These are phyloP conservation scores for Thermophis baileyi DNA, from an alignment of 2,113 vertebrate genomes.

Conservation along the genomic window DNA sequence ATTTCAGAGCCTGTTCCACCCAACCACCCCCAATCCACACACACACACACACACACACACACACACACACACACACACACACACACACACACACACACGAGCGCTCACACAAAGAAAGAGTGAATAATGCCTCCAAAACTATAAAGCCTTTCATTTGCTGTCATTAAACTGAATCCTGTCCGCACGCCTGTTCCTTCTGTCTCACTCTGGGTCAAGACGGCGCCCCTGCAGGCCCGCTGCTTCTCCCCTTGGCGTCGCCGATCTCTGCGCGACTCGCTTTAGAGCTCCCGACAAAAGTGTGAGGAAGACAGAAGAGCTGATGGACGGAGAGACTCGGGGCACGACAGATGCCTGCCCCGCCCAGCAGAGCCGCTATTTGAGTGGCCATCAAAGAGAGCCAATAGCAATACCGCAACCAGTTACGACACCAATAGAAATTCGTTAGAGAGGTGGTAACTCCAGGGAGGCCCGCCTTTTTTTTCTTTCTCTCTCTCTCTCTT, in stretches of 20 bases:
- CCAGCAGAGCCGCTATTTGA: slow-evolving; percentile 13
- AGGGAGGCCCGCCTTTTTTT: slow-evolving; percentile 12
- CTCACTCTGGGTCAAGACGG: slow-evolving; percentile 36
- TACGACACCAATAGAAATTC: slow-evolving; percentile 20
- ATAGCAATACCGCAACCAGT: not conserved
- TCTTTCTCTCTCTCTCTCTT: not conserved
- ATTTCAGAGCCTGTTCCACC: not conserved
- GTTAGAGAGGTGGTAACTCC: not conserved
- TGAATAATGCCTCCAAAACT: too few species aligned
- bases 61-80: too few species aligned
- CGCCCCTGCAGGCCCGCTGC: slow-evolving; percentile 19
- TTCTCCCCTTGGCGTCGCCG: not conserved
- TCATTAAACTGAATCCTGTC: too few species aligned
- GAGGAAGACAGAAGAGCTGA: not conserved
- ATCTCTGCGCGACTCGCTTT: not conserved
- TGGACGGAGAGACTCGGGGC: not conserved
- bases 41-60: too few species aligned
- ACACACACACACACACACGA: not conserved
- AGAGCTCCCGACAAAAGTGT: not conserved
- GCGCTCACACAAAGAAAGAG: not conserved
- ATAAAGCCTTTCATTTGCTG: too few species aligned
- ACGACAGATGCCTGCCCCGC: not conserved
- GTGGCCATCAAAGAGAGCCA: slow-evolving; percentile 22
- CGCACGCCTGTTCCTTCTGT: not conserved
- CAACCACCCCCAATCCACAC: not conserved